Conservation (phyloP, 2,113 vertebrate species). For the Malurus melanocephalus region DNA sequence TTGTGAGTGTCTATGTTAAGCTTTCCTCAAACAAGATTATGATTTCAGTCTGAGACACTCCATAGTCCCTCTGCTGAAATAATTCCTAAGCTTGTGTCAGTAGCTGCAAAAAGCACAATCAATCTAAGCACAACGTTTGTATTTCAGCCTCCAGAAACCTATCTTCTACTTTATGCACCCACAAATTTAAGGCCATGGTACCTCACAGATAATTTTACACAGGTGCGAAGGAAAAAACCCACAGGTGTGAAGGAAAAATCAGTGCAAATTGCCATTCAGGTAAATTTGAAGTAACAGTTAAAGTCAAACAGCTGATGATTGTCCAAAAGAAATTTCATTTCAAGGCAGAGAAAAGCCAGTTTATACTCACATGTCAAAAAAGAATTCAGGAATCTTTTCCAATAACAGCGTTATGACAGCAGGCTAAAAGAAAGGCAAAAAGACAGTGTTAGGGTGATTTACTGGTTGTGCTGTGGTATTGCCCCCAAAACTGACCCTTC, state of each 20-base stretch:
- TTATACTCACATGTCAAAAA: slow-evolving; percentile 85
- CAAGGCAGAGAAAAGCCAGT: neutral
- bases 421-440: slow-evolving; percentile 71
- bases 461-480: neutral
- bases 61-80: neutral
- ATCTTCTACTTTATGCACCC: neutral
- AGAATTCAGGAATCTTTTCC: slow-evolving; percentile 94
- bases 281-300: neutral
- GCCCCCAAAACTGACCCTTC: neutral
- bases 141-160: neutral
- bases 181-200: neutral
- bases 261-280: neutral
- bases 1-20: neutral
- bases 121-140: neutral
- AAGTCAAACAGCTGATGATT: neutral
- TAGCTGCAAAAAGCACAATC: neutral
- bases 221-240: neutral
- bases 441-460: neutral
- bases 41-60: neutral
- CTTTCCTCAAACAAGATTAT: neutral
- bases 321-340: neutral
- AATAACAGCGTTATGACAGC: slow-evolving; percentile 82
- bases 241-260: neutral
- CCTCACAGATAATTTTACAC: neutral
- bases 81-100: neutral